Evolutionary conservation across 2,797 vertebrate genomes (phyloP), one percentile per base, ranked within the genome.

Genomic region (Taenioides sp.): DNA sequence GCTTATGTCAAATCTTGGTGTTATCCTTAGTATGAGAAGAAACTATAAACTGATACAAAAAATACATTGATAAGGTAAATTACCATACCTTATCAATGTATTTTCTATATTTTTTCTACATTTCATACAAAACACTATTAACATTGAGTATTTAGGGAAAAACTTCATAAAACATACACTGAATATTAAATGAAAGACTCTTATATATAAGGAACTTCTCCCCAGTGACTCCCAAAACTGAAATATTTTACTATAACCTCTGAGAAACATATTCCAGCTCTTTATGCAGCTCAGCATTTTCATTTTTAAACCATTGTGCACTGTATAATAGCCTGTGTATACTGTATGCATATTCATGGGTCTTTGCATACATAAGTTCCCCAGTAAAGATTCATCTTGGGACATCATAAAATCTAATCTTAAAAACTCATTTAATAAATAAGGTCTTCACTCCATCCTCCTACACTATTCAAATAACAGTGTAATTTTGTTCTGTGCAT

Each of bases 331-430:
- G 20, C 28, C 18, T 23, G 18, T 59, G 17, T 7, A 18, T 31
- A 18, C 14, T 3, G 2, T 18, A 28, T 60, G 14, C 58, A 60
- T 60, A 60, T 60, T 31, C 58, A 60, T 60, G 27, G 17, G 0
- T 49, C 22, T 18, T 1, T 47, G 22, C 40, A 65, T 28, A 27
- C 14, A 49, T 25, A 54, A 54, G n/a, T 23, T 57, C 54, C 12
- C 54, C 54, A 54, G n/a, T 54, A 54, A 22, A 54, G 52, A 54
- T 57, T 23, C 22, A 57, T 49, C 43, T 50, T 50, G 43, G 37
- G 23, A 49, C 22, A 28, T 49, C 23, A 65, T 65, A 3, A 65
- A 65, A 49, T 65, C 37, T 49, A 65, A 50, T 23, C 43, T 27
- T 49, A 50, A 50, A 49, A 65, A 25, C 17, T n/a, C 4, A n/a